A percentile compares a stretch with the other conserved stretches of the same genome.
Evolutionary conservation across 2,888 invertebrate genomes (phyloP).

Genomic region (Apodemia mormo): DNA sequence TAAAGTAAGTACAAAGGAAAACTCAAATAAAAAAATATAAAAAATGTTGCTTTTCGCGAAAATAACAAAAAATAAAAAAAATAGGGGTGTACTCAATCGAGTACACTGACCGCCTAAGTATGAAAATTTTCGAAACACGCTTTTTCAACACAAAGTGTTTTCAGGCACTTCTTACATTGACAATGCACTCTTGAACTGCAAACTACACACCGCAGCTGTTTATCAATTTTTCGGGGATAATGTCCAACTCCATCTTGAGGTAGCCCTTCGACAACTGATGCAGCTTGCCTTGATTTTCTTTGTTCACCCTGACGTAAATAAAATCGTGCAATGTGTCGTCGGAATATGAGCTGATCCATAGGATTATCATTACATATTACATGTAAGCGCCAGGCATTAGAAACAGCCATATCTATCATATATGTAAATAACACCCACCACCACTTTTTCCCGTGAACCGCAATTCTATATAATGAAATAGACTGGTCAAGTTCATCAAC

Average conservation of each 20-base stretch:
- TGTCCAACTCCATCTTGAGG: background rate
- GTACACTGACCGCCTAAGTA: background rate
- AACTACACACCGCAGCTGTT: background rate
- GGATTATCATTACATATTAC: background rate
- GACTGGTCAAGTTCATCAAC: conserved; percentile 19
- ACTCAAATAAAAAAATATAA: too few species aligned
- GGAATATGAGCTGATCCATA: conserved; percentile 19
- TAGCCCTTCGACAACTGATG: background rate
- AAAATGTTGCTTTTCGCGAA: too few species aligned
- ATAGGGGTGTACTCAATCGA: background rate
- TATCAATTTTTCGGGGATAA: background rate
- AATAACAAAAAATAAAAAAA: too few species aligned
- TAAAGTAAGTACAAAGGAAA: too few species aligned
- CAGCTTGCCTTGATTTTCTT: background rate
- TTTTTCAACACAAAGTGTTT: background rate
- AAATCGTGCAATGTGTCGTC: background rate
- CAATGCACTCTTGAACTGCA: background rate
- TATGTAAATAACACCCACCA: conserved; percentile 19
- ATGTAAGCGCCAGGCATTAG: conserved; percentile 22
- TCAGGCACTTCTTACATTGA: background rate
- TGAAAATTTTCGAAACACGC: background rate
- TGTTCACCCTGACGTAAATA: background rate
- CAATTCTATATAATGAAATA: conserved; percentile 4
- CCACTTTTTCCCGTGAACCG: conserved; percentile 16
- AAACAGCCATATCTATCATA: conserved; percentile 18